Conservation (phyloP, 1,140 invertebrate species). For the Watersipora subatra region DNA sequence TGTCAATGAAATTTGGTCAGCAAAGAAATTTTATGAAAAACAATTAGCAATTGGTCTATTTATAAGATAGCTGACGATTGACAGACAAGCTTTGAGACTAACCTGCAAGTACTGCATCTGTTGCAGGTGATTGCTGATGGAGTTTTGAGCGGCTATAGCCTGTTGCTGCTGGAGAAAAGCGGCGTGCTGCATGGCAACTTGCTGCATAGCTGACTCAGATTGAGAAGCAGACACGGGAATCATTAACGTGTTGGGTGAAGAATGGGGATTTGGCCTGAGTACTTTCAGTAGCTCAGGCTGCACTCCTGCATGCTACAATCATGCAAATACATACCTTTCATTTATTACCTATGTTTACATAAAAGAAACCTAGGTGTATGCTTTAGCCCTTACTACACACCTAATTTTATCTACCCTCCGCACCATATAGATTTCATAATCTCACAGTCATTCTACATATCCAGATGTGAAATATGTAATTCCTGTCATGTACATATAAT, state of each 20-base stretch:
- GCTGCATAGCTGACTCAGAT: not conserved
- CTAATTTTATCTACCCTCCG: too few relatives aligned
- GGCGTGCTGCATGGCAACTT: not conserved
- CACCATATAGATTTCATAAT: not conserved
- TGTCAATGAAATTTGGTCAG: too few relatives aligned
- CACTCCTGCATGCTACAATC: not conserved
- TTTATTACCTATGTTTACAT: not conserved
- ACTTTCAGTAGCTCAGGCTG: not conserved
- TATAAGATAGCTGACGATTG: too few relatives aligned
- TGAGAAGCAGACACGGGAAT: not conserved
- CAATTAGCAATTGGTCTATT: too few relatives aligned
- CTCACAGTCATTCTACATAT: not conserved
- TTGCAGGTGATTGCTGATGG: too few relatives aligned
- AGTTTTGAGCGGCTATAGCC: too few relatives aligned
- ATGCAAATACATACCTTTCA: not conserved
- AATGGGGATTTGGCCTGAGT: not conserved
- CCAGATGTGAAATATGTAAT: not conserved
- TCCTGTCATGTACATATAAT: too few relatives aligned
- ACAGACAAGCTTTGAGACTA: not conserved
- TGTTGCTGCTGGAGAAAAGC: too few relatives aligned
- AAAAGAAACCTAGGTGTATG: not conserved
- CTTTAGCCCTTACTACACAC: too few relatives aligned
- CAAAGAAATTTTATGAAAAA: too few relatives aligned
- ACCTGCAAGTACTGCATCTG: not conserved
- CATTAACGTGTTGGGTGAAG: not conserved